Base-by-base conservation (phyloP, 2,888 invertebrate species). In the Cerceris ruficornis region DNA sequence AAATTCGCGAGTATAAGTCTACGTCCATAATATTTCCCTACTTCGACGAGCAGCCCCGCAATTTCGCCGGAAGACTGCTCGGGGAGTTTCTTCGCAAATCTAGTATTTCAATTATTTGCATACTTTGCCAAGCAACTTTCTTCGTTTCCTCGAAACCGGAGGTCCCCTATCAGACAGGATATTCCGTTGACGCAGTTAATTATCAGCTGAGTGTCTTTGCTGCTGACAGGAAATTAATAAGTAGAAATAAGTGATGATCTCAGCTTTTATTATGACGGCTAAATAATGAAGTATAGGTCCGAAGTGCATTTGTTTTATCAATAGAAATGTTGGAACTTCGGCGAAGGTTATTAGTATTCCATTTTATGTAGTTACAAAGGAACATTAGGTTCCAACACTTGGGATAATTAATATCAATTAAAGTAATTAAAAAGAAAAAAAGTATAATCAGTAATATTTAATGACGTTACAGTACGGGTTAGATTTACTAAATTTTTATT, bases 41-140 rank as follows among this genome's bases (percentile, higher is more conserved):
- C n/a, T 52, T 69, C 69, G 68, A 68, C 59, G 75, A 75, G 52
- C 15, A 4, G 49, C 43, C 7, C 14, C 59, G 64, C 62, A 74
- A 64, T 74, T 64, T 69, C 68, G 43, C 39, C 74, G 14, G 49
- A n/a, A 14, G 28, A 28, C 49, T 62, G 28, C 17, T 41, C n/a
- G n/a, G 55, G 14, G 39, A 14, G 7, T 28, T 52, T 55, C 55
- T 7, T 6, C 7, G 9, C 9, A 43, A 64, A 15, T 62, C 11
- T 14, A 57, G 9, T 59, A 49, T 69, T 75, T 69, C 75, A 69
- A 75, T 75, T 69, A 77, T 77, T 75, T 41, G 46, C 54, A 46
- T 8, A 15, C 7, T 15, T 28, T 43, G 39, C 39, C 14, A 14
- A 41, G 28, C 59, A 41, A 49, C 49, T 42, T 65, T 8, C 60